phyloP scores from a whole-genome alignment of 2,113 vertebrate genomes.

The Cyanistes caeruleus region DNA sequence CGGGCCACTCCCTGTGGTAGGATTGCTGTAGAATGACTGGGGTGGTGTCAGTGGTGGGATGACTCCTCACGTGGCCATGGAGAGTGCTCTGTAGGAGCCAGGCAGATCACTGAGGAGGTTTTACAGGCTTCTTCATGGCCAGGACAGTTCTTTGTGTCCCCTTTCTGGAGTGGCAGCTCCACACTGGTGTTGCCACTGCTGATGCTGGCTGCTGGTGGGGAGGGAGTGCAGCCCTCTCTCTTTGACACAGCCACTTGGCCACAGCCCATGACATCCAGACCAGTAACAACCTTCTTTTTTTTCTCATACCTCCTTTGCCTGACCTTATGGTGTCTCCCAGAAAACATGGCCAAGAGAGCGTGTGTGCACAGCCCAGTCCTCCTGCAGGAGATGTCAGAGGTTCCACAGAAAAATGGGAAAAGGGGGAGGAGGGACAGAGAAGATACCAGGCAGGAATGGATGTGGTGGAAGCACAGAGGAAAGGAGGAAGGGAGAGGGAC shows the following conservation, averaged over 20 bases:
- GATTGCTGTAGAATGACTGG: background rate
- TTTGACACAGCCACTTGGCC: background rate
- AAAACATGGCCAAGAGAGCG: background rate
- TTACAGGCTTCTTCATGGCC: background rate
- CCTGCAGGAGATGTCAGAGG: background rate
- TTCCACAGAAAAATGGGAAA: background rate
- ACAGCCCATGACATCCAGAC: background rate
- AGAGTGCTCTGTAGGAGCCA: background rate
- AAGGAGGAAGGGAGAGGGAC: background rate
- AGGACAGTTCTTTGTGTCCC: background rate
- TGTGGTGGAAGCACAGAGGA: background rate
- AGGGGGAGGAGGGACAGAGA: background rate
- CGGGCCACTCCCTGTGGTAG: background rate
- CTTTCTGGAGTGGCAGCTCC: background rate
- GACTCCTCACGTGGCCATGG: background rate
- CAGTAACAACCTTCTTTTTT: background rate
- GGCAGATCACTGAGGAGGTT: background rate
- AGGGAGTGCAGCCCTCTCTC: background rate
- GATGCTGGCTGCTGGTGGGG: background rate
- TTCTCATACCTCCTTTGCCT: background rate
- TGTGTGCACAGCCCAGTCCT: background rate
- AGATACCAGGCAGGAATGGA: background rate
- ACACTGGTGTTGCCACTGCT: accelerated
- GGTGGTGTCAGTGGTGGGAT: background rate
- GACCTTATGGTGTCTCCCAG: background rate